Evolutionary conservation across 2,113 vertebrate genomes (phyloP).

Genomic region (Colaptes auratus): DNA sequence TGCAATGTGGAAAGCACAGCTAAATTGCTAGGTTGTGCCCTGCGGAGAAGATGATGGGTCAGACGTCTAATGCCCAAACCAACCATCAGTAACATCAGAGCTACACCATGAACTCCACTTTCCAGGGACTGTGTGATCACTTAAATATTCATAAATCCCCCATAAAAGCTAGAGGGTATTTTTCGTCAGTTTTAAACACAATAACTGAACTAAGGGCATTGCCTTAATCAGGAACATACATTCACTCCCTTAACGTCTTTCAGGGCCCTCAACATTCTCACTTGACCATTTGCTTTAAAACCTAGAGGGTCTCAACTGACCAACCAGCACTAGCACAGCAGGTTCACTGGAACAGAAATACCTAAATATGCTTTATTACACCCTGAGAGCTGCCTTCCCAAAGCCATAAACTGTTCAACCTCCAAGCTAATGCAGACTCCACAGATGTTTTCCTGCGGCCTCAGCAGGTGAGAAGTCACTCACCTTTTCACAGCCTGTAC

Average conservation of each 20-base stretch:
- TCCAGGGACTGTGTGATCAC: rapidly evolving
- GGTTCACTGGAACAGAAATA: not conserved
- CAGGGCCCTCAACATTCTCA: not conserved
- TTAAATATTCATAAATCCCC: not conserved
- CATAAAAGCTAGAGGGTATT: not conserved
- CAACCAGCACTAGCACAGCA: not conserved
- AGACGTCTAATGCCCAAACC: not conserved
- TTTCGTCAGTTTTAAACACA: not conserved
- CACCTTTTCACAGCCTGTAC: not conserved
- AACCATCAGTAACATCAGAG: rapidly evolving
- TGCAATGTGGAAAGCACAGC: rapidly evolving
- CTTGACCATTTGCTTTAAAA: not conserved
- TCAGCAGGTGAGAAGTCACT: not conserved
- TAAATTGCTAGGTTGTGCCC: not conserved
- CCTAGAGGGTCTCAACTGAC: not conserved
- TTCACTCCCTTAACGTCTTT: not conserved
- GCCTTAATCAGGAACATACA: not conserved
- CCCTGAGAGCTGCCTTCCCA: not conserved
- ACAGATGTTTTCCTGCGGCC: not conserved
- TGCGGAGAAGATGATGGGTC: rapidly evolving
- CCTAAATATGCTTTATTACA: not conserved
- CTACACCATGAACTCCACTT: not conserved
- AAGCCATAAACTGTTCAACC: rapidly evolving
- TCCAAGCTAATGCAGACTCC: not conserved
- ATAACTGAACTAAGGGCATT: too few relatives aligned